Evolutionary conservation across 2,888 invertebrate species (phyloP).

Genomic region (Hemistola chrysoprasaria): DNA sequence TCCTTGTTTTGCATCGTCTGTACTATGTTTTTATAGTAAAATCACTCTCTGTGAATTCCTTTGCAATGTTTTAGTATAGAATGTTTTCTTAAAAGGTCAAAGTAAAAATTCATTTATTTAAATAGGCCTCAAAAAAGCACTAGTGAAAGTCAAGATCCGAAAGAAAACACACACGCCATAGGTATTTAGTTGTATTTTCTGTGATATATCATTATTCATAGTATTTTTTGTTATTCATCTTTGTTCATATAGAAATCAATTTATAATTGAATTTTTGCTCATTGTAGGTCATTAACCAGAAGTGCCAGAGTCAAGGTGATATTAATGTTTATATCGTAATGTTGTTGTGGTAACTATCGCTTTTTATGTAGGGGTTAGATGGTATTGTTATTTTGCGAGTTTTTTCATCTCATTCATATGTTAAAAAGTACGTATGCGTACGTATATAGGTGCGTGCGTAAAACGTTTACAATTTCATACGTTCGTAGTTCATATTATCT

Average conservation of each 20-base stretch:
- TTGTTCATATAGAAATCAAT: constrained; percentile 27
- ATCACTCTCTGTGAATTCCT: not conserved
- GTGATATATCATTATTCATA: no score
- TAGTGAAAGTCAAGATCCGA: not conserved
- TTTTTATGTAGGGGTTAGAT: constrained; percentile 10
- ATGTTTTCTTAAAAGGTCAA: not conserved
- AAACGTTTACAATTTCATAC: no score
- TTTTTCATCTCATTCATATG: not conserved
- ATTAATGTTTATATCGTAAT: constrained; percentile 27
- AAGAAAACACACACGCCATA: not conserved
- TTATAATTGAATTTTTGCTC: constrained; percentile 38
- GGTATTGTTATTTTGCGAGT: not conserved
- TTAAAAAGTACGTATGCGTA: not conserved
- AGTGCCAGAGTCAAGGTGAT: constrained; percentile 52
- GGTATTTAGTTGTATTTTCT: no score
- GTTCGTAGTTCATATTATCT: no score
- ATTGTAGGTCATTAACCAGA: constrained; percentile 64
- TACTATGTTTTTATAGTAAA: no score
- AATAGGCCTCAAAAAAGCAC: no score
- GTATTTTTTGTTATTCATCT: no score
- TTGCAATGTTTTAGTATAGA: not conserved
- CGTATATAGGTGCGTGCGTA: no score
- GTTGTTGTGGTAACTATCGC: constrained; percentile 14
- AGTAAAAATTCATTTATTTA: constrained; percentile 1
- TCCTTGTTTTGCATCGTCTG: no score